These are phyloP conservation scores for Stegodyphus dumicola DNA, from an alignment of 1,140 invertebrate genomes.

Conservation along the genomic window DNA sequence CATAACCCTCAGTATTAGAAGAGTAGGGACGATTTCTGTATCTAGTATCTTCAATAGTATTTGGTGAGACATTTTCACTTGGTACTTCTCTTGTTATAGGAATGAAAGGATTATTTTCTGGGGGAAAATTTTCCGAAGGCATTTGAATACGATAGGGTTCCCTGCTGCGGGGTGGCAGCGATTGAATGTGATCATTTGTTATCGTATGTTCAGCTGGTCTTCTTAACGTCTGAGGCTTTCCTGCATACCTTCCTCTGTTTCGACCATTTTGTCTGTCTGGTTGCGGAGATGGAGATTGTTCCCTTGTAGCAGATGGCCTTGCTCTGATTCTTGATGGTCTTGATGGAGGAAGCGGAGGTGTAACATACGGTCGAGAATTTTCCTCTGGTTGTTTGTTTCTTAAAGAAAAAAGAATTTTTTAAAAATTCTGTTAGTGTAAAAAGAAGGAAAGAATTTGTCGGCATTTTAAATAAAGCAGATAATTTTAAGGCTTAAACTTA, in stretches of 20 bases:
- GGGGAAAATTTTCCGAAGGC: background rate
- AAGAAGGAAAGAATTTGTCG: background rate
- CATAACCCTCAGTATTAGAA: background rate
- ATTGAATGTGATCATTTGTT: too few species aligned
- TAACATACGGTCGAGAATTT: background rate
- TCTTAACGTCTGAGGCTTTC: background rate
- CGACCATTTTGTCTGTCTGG: background rate
- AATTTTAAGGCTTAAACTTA: too few species aligned
- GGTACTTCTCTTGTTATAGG: background rate
- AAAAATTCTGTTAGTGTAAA: background rate
- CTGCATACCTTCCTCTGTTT: background rate
- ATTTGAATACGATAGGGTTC: too few species aligned
- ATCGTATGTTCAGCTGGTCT: background rate
- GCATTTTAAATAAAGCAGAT: background rate
- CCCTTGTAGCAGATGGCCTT: background rate
- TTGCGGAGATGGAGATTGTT: background rate
- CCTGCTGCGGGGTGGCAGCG: too few species aligned
- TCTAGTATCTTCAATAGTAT: background rate
- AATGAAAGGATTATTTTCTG: background rate
- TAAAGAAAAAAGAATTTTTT: background rate
- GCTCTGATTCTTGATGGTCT: conserved; percentile 16
- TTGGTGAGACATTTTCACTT: background rate
- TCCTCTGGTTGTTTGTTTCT: background rate
- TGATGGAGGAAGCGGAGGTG: background rate
- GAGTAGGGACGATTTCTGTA: background rate